Conservation (phyloP, 2,888 invertebrate genomes). For the Pterostichus madidus region DNA sequence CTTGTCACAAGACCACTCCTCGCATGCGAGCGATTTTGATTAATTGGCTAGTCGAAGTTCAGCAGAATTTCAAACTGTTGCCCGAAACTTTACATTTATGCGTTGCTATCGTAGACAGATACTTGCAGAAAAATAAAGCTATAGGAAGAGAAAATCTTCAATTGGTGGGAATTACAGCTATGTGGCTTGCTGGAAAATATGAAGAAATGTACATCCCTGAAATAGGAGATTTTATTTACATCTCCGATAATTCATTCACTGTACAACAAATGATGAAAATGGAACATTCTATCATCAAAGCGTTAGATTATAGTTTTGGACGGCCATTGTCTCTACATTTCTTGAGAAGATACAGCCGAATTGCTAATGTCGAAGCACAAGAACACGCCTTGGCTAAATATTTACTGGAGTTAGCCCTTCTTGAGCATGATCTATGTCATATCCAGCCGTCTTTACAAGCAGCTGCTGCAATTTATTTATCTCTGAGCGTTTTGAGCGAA, state of each 20-base stretch:
- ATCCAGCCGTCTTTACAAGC: constrained; percentile 91
- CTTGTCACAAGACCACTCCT: constrained; percentile 78
- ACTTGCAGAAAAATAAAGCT: constrained; percentile 84
- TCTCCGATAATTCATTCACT: constrained; percentile 92
- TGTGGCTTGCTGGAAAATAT: constrained; percentile 95
- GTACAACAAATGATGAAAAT: constrained; percentile 89
- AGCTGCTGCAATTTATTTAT: constrained; percentile 88
- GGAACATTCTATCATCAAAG: constrained; percentile 88
- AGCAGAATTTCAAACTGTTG: constrained; percentile 89
- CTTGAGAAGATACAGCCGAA: constrained; percentile 86
- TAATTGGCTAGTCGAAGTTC: constrained; percentile 97
- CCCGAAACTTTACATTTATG: constrained; percentile 95
- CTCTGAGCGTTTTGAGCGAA: constrained; percentile 80
- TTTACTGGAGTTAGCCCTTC: constrained; percentile 90
- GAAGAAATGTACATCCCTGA: constrained; percentile 96
- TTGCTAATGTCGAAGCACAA: constrained; percentile 81
- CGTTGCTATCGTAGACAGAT: constrained; percentile 93
- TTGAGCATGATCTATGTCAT: constrained; percentile 89
- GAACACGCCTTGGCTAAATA: constrained; percentile 87
- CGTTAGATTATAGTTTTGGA: constrained; percentile 89
- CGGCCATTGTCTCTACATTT: constrained; percentile 94
- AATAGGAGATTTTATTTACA: constrained; percentile 92
- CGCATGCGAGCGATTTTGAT: constrained; percentile 94
- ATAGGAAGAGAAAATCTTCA: constrained; percentile 81
- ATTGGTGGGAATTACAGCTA: constrained; percentile 92